A percentile compares a stretch with the other conserved stretches of the same genome.
These are phyloP conservation scores for Ladona fulva DNA, from an alignment of 1,140 invertebrate genomes.

Conservation along the genomic window DNA sequence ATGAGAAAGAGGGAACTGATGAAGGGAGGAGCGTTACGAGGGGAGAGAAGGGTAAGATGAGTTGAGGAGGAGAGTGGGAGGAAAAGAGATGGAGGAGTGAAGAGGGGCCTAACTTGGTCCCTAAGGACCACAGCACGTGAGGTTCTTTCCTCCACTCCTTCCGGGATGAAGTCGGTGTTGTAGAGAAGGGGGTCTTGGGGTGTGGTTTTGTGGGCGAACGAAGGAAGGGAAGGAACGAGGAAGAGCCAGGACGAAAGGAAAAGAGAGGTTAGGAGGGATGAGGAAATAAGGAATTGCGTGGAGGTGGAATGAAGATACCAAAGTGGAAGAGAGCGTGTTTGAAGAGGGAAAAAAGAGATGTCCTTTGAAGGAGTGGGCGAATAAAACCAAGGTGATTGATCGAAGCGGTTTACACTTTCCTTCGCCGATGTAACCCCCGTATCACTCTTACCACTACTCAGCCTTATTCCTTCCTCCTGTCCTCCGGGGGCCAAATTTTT, in stretches of 20 bases:
- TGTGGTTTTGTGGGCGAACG: background rate
- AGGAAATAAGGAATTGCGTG: background rate
- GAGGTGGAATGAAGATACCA: too few relatives aligned
- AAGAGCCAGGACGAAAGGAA: background rate
- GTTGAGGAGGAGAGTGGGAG: background rate
- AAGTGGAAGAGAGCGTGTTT: too few relatives aligned
- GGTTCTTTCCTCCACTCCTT: too few relatives aligned
- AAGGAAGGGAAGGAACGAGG: background rate
- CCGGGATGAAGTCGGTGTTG: background rate
- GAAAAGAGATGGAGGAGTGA: background rate
- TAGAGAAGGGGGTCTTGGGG: background rate
- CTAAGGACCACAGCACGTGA: too few relatives aligned
- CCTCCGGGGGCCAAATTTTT: too few relatives aligned
- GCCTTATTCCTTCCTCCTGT: too few relatives aligned
- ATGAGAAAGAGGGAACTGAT: background rate
- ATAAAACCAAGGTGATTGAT: too few relatives aligned
- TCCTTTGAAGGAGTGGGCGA: too few relatives aligned
- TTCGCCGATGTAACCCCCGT: too few relatives aligned
- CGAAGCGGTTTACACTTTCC: too few relatives aligned
- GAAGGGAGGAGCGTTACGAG: background rate
- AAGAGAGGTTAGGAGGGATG: background rate
- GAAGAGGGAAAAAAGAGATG: too few relatives aligned
- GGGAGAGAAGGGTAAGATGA: background rate
- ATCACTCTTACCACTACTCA: too few relatives aligned
- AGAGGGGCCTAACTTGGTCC: background rate